Evolutionary conservation across 2,888 invertebrate species (phyloP).

Genomic region (Platycheirus albimanus): DNA sequence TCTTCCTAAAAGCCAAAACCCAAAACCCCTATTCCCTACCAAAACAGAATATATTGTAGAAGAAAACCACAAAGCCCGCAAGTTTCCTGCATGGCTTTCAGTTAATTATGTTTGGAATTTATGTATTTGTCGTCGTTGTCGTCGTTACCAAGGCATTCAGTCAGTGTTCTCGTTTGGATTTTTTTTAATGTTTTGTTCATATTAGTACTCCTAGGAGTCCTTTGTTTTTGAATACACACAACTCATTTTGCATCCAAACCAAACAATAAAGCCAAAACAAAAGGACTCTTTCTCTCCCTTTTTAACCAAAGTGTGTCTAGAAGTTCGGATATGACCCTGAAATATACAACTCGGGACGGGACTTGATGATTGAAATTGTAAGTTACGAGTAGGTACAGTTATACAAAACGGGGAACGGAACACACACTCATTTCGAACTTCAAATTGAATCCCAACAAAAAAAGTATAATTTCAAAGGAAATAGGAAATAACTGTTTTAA

Average conservation of each 20-base stretch:
- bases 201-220: conserved; percentile 17
- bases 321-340: conserved; percentile 26
- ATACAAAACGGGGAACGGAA: conserved; percentile 22
- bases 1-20: background rate
- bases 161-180: conserved; percentile 4
- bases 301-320: background rate
- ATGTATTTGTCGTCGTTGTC: conserved; percentile 30
- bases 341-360: conserved; percentile 9
- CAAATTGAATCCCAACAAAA: background rate
- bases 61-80: conserved; percentile 35
- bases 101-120: conserved; percentile 49
- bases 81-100: conserved; percentile 47
- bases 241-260: conserved; percentile 34
- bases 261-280: conserved; percentile 43
- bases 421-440: no score
- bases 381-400: conserved; percentile 18
- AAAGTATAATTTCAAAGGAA: conserved; percentile 53
- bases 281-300: conserved; percentile 10
- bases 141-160: conserved; percentile 21
- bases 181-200: background rate
- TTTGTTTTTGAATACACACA: conserved; percentile 44
- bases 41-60: background rate
- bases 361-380: conserved; percentile 17
- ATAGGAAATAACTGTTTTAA: conserved; percentile 52
- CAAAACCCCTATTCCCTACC: background rate